phyloP scores from a whole-genome alignment of 2,797 vertebrate species.

The Columba guinea region DNA sequence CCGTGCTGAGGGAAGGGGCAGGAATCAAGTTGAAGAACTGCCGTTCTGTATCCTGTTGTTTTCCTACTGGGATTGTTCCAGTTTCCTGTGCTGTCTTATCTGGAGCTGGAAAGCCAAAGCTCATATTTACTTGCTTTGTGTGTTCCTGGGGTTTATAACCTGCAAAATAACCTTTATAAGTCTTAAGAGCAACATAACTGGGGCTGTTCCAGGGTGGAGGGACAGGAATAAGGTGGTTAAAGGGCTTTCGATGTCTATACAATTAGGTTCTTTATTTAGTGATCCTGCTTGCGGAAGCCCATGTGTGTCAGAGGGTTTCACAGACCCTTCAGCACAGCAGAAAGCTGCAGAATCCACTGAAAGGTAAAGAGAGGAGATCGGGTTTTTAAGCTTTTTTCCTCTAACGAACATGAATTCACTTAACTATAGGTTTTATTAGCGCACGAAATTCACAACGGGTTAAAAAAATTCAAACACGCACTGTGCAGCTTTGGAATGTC shows the following conservation, averaged over 20 bases:
- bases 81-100: slow-evolving; percentile 65
- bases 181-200: neutral
- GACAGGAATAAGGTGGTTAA: slow-evolving; percentile 6
- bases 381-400: neutral
- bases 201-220: neutral
- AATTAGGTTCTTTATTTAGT: neutral
- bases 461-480: neutral
- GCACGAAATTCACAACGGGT: neutral
- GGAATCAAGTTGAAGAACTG: slow-evolving; percentile 15
- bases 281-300: slow-evolving; percentile 9
- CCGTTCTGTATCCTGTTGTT: slow-evolving; percentile 63
- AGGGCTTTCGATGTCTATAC: neutral
- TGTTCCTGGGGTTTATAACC: neutral
- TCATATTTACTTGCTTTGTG: neutral
- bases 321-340: neutral
- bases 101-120: slow-evolving; percentile 5
- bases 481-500: slow-evolving; percentile 15
- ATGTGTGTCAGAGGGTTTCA: neutral
- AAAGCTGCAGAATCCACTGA: neutral
- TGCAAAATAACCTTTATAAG: neutral
- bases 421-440: neutral
- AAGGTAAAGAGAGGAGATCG: too few species aligned
- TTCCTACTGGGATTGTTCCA: slow-evolving; percentile 46
- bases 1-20: neutral
- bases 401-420: neutral